phyloP scores from a whole-genome alignment of 1,140 invertebrate genomes.

The Holotrichia oblita region DNA sequence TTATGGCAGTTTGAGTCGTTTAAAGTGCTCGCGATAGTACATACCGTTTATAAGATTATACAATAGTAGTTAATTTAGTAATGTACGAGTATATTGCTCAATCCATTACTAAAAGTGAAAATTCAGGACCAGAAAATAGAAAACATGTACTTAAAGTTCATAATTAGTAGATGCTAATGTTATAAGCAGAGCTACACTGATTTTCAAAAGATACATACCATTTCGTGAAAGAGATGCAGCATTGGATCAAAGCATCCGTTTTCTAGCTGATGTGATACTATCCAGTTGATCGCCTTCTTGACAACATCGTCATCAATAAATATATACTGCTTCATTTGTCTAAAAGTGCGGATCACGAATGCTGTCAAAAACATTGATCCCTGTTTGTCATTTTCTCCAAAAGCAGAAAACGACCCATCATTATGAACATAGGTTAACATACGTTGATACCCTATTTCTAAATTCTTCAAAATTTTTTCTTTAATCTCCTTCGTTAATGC shows the following conservation, averaged over 20 bases:
- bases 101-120: no score
- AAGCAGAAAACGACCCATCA: conserved; percentile 83
- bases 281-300: conserved; percentile 73
- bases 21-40: no score
- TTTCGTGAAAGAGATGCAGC: conserved; percentile 74
- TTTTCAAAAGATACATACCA: conserved; percentile 51
- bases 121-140: background rate
- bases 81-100: no score
- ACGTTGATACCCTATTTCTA: conserved; percentile 77
- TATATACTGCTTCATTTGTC: conserved; percentile 71
- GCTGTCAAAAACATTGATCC: conserved; percentile 85
- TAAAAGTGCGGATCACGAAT: conserved; percentile 79
- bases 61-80: no score
- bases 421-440: conserved; percentile 75
- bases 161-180: background rate
- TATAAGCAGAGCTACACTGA: background rate
- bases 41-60: no score
- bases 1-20: no score
- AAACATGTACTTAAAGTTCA: background rate
- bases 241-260: conserved; percentile 80
- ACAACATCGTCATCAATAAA: conserved; percentile 75
- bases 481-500: conserved; percentile 63
- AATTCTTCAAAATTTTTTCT: conserved; percentile 68
- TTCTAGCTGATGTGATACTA: conserved; percentile 71
- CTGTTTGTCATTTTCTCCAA: conserved; percentile 63